Evolutionary conservation across 2,797 vertebrate genomes (phyloP).

Genomic region (Octomys mimax): DNA sequence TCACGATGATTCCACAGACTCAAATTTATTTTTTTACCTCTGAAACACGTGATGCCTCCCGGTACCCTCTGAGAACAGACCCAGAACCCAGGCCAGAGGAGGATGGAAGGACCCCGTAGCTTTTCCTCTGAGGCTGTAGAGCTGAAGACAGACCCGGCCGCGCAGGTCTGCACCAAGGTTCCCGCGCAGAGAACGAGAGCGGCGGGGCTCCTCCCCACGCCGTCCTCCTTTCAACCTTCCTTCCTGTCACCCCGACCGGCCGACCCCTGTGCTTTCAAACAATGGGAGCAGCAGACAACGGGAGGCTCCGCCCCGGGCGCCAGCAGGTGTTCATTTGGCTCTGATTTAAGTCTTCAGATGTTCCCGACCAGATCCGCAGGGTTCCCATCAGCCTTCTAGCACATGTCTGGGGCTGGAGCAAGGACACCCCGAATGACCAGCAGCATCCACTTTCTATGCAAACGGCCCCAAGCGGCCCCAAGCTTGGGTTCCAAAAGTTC

Average conservation of each 20-base stretch:
- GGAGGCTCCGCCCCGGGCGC: background rate
- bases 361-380: background rate
- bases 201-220: background rate
- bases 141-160: slow-evolving; percentile 11
- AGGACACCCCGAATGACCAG: background rate
- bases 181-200: background rate
- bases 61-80: slow-evolving; percentile 65
- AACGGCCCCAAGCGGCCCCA: background rate
- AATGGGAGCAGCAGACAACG: background rate
- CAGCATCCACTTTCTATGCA: background rate
- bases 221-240: background rate
- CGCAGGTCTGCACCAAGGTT: background rate
- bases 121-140: slow-evolving; percentile 14
- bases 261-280: background rate
- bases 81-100: slow-evolving; percentile 68
- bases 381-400: background rate
- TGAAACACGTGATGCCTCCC: slow-evolving; percentile 48
- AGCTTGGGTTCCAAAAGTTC: background rate
- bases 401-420: background rate
- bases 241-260: background rate
- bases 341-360: slow-evolving; percentile 10
- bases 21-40: slow-evolving; percentile 32
- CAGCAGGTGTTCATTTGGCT: background rate
- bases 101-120: background rate
- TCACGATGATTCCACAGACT: slow-evolving; percentile 72